phyloP scores from a whole-genome alignment of 2,113 vertebrate genomes.

The Paradoxurus hermaphroditus region DNA sequence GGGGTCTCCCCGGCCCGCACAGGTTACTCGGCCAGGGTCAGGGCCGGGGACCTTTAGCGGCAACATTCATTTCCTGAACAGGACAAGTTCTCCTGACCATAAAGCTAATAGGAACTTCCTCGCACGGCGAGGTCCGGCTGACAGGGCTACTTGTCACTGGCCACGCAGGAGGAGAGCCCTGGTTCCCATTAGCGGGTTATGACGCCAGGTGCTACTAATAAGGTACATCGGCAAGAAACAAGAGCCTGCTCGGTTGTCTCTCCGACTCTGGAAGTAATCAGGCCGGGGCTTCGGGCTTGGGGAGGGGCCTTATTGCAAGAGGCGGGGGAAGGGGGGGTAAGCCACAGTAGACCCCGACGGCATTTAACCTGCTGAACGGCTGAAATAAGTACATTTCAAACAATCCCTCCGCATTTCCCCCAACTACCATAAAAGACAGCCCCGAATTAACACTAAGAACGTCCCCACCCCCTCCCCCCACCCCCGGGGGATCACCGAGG shows the following conservation, averaged over 20 bases:
- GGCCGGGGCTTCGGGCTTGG: slow-evolving; percentile 29
- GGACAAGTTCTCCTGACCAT: slow-evolving; percentile 90
- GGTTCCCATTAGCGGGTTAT: slow-evolving; percentile 89
- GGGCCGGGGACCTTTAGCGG: slow-evolving; percentile 81
- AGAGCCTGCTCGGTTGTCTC: slow-evolving; percentile 84
- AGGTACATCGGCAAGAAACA: slow-evolving; percentile 87
- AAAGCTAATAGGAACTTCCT: slow-evolving; percentile 94
- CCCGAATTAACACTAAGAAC: slow-evolving; percentile 77
- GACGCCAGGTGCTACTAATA: slow-evolving; percentile 94
- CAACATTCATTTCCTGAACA: slow-evolving; percentile 94
- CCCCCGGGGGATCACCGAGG: slow-evolving; percentile 76
- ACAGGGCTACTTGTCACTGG: slow-evolving; percentile 78
- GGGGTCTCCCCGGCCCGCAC: slow-evolving; percentile 82
- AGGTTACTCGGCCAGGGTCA: slow-evolving; percentile 88
- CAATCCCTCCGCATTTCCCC: slow-evolving; percentile 24
- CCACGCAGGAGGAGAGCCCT: slow-evolving; percentile 81
- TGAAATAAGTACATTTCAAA: slow-evolving; percentile 68
- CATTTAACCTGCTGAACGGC: slow-evolving; percentile 49
- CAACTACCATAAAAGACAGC: slow-evolving; percentile 67
- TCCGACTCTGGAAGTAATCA: slow-evolving; percentile 87
- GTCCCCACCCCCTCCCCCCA: slow-evolving; percentile 62
- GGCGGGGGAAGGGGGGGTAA: background rate
- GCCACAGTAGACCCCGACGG: background rate
- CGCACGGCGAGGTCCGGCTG: slow-evolving; percentile 79
- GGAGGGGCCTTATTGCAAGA: slow-evolving; percentile 5